Conservation (phyloP, 2,888 invertebrate genomes). For the Heliconius sara region DNA sequence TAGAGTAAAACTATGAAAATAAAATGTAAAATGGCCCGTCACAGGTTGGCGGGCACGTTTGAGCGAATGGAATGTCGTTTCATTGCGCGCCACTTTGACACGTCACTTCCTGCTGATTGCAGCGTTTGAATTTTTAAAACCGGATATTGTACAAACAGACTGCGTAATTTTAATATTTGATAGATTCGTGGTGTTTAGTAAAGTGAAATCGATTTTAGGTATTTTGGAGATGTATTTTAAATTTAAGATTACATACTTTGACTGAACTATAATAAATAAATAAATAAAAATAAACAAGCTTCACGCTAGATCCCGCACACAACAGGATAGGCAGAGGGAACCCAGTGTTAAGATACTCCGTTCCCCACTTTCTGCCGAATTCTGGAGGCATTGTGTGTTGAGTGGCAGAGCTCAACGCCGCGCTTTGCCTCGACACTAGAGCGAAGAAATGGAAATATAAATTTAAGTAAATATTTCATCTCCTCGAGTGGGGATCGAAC, state of each 20-base stretch:
- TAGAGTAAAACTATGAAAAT: conserved; percentile 22
- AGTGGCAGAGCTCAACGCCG: too few relatives aligned
- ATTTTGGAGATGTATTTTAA: not conserved
- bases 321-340: too few relatives aligned
- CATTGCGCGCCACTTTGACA: conserved; percentile 46
- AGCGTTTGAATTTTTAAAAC: conserved; percentile 62
- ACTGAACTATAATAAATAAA: not conserved
- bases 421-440: too few relatives aligned
- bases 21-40: conserved; percentile 32
- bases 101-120: conserved; percentile 42
- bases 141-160: conserved; percentile 61
- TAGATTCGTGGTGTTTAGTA: conserved; percentile 1
- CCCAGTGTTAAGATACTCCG: too few relatives aligned
- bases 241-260: not conserved
- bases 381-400: too few relatives aligned
- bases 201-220: not conserved
- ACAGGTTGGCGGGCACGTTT: conserved; percentile 33
- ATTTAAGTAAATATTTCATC: too few relatives aligned
- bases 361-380: too few relatives aligned
- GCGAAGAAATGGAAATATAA: too few relatives aligned
- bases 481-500: too few relatives aligned
- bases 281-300: too few relatives aligned
- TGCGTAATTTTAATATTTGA: conserved; percentile 54
- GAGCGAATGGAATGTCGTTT: conserved; percentile 37
- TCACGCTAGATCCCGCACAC: too few relatives aligned